phyloP scores from a whole-genome alignment of 37 sponge, comb jelly and placozoan species.

The Haliclona indistincta region DNA sequence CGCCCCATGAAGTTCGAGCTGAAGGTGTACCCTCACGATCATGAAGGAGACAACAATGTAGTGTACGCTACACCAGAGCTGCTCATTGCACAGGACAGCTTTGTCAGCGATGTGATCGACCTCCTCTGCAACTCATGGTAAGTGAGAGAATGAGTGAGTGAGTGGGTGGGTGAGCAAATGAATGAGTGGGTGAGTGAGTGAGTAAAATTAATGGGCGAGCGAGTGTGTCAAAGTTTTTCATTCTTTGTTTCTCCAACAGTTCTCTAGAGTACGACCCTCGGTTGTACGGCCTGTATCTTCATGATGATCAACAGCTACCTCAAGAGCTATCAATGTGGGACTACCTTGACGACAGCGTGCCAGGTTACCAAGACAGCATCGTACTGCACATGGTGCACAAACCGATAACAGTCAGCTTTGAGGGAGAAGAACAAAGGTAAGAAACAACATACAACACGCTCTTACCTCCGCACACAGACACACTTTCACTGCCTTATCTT shows the following conservation, averaged over 20 bases:
- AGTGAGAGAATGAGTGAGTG: constrained; percentile 1
- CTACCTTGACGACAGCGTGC: constrained; percentile 64
- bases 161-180: not conserved
- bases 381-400: constrained; percentile 82
- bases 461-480: not conserved
- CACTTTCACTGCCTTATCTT: not conserved
- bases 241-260: constrained; percentile 37
- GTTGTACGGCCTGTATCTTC: constrained; percentile 88
- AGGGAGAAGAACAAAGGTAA: constrained; percentile 54
- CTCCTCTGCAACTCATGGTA: constrained; percentile 71
- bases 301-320: constrained; percentile 69
- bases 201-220: not conserved
- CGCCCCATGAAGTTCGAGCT: constrained; percentile 84
- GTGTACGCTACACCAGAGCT: constrained; percentile 56
- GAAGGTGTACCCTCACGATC: constrained; percentile 49
- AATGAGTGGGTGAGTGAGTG: not conserved
- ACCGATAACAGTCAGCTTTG: constrained; percentile 49
- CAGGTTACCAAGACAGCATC: constrained; percentile 82
- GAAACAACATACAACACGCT: not conserved
- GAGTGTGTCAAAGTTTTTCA: not conserved
- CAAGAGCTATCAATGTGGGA: constrained; percentile 69
- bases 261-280: constrained; percentile 86
- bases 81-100: constrained; percentile 72
- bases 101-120: constrained; percentile 54
- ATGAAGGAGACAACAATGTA: constrained; percentile 19